A percentile compares a stretch with the other conserved stretches of the same genome.
Evolutionary conservation across 2,888 invertebrate species (phyloP).

Genomic region (Hartigia nigra): DNA sequence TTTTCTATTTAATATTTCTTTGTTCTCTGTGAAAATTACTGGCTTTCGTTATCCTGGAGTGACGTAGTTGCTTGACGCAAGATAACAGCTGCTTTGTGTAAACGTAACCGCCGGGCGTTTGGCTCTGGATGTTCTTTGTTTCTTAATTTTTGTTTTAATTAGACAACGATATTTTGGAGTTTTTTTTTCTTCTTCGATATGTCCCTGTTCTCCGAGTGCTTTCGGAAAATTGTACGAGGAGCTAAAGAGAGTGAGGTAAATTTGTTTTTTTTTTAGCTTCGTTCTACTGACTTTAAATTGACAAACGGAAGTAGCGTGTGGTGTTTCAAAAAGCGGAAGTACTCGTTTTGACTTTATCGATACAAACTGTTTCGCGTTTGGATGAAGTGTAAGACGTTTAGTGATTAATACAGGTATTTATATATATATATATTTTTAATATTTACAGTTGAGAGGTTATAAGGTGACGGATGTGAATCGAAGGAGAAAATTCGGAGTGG

Average conservation of each 20-base stretch:
- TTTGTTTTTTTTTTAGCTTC: not conserved
- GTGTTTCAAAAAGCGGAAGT: not conserved
- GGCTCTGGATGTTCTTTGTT: not conserved
- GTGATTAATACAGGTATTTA: not conserved
- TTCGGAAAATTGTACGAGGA: slow-evolving; percentile 35
- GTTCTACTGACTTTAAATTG: not conserved
- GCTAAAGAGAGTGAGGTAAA: slow-evolving; percentile 38
- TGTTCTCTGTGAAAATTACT: not conserved
- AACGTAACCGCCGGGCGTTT: not conserved
- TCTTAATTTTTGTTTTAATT: not conserved
- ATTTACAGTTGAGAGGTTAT: slow-evolving; percentile 72
- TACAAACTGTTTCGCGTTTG: not conserved
- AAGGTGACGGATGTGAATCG: slow-evolving; percentile 79
- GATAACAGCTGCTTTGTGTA: not conserved
- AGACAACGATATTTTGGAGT: not conserved
- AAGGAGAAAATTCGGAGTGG: slow-evolving; percentile 77
- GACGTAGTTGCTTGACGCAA: not conserved
- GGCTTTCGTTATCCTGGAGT: not conserved
- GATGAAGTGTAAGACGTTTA: not conserved
- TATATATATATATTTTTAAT: not conserved
- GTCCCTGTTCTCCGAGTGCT: slow-evolving; percentile 44
- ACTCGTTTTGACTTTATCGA: not conserved
- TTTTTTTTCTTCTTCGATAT: slow-evolving; percentile 11
- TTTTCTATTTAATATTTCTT: not conserved
- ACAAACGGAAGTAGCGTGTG: not conserved